These are phyloP conservation scores for Pogonocichla stellata DNA, from an alignment of 2,113 vertebrate species.

Conservation along the genomic window DNA sequence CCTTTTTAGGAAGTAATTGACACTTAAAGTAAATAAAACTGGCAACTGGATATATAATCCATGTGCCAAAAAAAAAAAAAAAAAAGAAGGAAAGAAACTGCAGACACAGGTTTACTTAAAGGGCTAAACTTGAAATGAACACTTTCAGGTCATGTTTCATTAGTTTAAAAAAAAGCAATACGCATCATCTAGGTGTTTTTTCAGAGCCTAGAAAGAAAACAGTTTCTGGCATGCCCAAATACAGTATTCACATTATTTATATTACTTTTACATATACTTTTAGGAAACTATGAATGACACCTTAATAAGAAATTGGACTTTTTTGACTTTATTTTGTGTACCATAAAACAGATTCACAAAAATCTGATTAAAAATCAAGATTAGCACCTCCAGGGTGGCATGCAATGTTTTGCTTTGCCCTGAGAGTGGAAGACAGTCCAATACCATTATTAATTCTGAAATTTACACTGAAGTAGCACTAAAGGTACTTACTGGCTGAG, in stretches of 20 bases:
- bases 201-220: background rate
- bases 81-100: background rate
- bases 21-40: background rate
- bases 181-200: background rate
- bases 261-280: background rate
- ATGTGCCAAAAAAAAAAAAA: background rate
- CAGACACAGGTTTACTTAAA: background rate
- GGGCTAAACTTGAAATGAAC: background rate
- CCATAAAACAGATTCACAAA: background rate
- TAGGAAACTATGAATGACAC: background rate
- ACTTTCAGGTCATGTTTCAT: background rate
- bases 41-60: background rate
- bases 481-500: slow-evolving; percentile 88
- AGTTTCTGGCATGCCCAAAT: background rate
- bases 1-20: background rate
- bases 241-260: background rate
- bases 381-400: background rate
- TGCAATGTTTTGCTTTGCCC: background rate
- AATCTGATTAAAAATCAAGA: background rate
- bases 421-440: background rate
- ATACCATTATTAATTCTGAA: background rate
- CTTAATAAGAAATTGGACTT: background rate
- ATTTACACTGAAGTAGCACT: background rate
- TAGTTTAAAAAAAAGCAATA: background rate
- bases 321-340: background rate